Base-by-base conservation (phyloP, 2,797 vertebrate genomes). In the Syndactyla subalaris region DNA sequence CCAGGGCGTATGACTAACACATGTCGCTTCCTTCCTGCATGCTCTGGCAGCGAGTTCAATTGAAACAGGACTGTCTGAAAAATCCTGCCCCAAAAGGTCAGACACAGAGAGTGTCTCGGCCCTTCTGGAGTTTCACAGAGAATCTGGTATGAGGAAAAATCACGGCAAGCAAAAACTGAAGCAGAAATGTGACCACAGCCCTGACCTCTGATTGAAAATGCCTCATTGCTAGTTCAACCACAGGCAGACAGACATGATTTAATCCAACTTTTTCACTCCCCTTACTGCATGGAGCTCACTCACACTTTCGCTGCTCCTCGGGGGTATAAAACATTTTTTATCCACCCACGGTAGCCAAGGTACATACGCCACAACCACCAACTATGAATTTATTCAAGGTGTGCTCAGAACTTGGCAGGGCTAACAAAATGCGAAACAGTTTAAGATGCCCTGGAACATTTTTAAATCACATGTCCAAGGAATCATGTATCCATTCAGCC, bases 11-110 rank as follows among this genome's bases (percentile, higher is more conserved):
- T 91, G 94, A 98, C 96, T 91, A 98, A 98, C 97, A 98, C 97
- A 97, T 97, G 96, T 95, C 63, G 76, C 97, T 98, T 98, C 98
- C 98, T 98, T 97, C 97, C 96, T 96, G 93, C 86, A 95, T 88
- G 94, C 84, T 85, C 93, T 96, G 97, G 96, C 97, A 97, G 62
- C 1, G 1, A 95, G 95, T 97, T 95, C 79, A 96, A 94, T 68
- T 91, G 91, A 94, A 97, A 92, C 55, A 67, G 89, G 79, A 85
- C 95, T 93, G 95, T 93, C 95, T 97, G 93, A 97, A 97, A 95
- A 95, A 95, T 89, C 86, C 73, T 96, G 91, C 93, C 91, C 94
- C 11, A 6, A 96, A 96, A 95, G 95, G 95, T 97, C 96, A 96
- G 85, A 88, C 85, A 65, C 91, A 89, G 95, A 89, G 63, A 93